Base-by-base conservation (phyloP, 2,888 invertebrate genomes). In the Drosophila leonis region DNA sequence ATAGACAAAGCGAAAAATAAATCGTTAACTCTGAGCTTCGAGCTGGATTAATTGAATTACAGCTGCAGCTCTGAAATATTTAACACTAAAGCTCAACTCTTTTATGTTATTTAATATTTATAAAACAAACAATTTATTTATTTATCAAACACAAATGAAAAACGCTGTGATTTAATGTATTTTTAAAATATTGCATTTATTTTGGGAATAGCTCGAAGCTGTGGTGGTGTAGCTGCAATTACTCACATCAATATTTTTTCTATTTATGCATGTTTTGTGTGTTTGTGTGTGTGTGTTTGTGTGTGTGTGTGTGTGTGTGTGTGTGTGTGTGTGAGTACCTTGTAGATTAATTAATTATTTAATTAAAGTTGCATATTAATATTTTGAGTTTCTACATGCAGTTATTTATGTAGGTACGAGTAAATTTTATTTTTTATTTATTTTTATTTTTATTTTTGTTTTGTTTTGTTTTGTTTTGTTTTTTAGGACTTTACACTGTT, bases 161-260 rank as follows among this genome's bases (percentile, higher is more conserved):
- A 31, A 39, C 5, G 15, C 29, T 0, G 0, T 1, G 1, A 5
- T 15, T 42, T 71, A 35, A 9, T 71, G 33, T 84, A 75, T 80
- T 85, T 85, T 85, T 85, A 90, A 85, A 85, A 85, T 85, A 90
- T 85, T 85, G 88, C 84, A 85, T 85, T 90, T 84, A 85, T 83
- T 85, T 86, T 75, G 59, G 71, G 72, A 90, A 71, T 90, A 90
- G 90, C 84, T 80, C 86, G 81, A 84, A 85, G 90, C 88, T 90
- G 88, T 86, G 80, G 82, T 78, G 72, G 78, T 78, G 78, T 73
- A 59, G 65, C 80, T 84, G 84, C 72, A 86, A 75, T 68, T 75
- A 67, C 68, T 78, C 88, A 82, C 87, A 82, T 78, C 63, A 76
- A 80, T 77, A 78, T 62, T 68, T 31, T n/a, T 3, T 44, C 44